Evolutionary conservation across 2,888 invertebrate genomes (phyloP), one percentile per base, ranked within the genome.

Genomic region (Xylota sylvarum): DNA sequence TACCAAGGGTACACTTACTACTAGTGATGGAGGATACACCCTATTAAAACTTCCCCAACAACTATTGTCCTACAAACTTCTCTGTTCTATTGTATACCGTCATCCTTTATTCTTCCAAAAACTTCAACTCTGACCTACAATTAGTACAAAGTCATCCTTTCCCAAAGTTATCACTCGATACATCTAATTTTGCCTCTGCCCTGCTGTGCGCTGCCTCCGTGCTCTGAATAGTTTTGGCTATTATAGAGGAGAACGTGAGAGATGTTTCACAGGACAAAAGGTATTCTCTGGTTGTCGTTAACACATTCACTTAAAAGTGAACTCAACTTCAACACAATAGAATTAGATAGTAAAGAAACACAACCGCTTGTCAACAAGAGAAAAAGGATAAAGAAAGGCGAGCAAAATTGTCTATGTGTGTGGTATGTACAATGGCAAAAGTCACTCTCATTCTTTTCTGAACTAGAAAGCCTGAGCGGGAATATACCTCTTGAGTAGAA

Each of bases 251-350:
- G 19, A 46, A 64, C 64, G 64, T 32, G 14, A 43, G 55, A 43
- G 55, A 55, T 32, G 14, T 64, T 64, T 74, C 43, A 64, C 74
- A 55, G 10, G 19, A 64, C 74, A 74, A 74, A 74, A 65, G 74
- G 74, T 64, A 64, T 55, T 74, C 55, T 43, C 50, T 23, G 32
- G 74, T 74, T 74, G 74, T 74, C 74, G 74, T 74, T 52, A 74
- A 74, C 74, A 74, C 74, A 64, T 74, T 64, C 74, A 64, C 74
- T 74, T 55, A 64, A 74, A 64, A 55, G 32, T 55, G 74, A 74
- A 74, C 74, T 74, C 64, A 64, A 74, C 64, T 74, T 74, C 64
- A 64, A 52, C 74, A 74, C 64, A 74, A 74, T 64, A 32, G 55
- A 19, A 43, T 52, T 32, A 64, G 40, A 74, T 56, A 43, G 30